A percentile compares a stretch with the other conserved stretches of the same genome.
These are phyloP conservation scores for Arizona elegans DNA, from an alignment of 2,113 vertebrate species.

Conservation along the genomic window DNA sequence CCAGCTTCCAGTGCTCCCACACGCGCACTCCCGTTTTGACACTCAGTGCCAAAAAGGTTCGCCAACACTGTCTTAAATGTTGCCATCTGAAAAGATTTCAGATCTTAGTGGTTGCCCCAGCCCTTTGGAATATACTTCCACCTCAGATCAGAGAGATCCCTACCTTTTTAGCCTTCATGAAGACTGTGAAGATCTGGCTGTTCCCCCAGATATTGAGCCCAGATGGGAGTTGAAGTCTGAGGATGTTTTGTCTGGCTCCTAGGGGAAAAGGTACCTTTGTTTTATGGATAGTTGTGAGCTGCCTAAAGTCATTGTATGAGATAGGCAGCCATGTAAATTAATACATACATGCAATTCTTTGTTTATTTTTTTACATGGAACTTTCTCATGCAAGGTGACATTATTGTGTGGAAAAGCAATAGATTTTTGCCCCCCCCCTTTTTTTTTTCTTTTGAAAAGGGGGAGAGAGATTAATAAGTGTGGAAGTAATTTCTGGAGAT, in stretches of 20 bases:
- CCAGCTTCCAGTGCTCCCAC: too few relatives aligned
- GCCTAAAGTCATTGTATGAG: neutral
- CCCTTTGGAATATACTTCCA: neutral
- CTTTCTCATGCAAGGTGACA: neutral
- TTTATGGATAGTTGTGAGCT: neutral
- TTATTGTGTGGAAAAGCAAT: neutral
- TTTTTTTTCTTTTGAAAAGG: neutral
- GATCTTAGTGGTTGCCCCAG: neutral
- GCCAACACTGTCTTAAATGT: neutral
- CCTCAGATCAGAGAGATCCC: neutral
- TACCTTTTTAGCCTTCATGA: neutral
- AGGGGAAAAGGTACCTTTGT: neutral
- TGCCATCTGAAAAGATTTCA: neutral
- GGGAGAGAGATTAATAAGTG: neutral
- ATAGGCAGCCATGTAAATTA: neutral
- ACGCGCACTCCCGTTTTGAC: too few relatives aligned
- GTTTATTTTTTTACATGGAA: neutral
- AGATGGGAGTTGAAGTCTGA: neutral
- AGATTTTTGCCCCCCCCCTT: neutral
- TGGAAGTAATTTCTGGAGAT: constrained; percentile 11
- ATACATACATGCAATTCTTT: neutral
- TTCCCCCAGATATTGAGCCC: neutral
- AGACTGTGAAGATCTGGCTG: neutral
- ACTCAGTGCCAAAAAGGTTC: too few relatives aligned
- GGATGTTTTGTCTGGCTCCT: neutral